Base-by-base conservation (phyloP, 2,113 vertebrate species). In the Nyctibius bracteatus region DNA sequence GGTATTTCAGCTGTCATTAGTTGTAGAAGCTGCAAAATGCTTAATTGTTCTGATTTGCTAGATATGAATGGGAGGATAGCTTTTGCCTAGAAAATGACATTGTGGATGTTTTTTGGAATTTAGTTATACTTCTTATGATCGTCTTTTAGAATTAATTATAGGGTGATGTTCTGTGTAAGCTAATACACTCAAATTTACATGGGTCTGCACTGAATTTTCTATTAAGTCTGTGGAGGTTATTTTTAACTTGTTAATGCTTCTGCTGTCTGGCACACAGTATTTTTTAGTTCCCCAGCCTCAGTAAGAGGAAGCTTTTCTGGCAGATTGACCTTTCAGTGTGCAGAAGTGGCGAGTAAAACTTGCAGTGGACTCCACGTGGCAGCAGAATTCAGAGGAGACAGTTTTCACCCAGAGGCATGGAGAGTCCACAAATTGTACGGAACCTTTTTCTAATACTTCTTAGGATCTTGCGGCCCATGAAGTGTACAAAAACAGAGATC, bases 1-100 rank as follows among this genome's bases (percentile, higher is more conserved):
- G 93, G 81, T 90, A 67, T 95, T 96, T 96, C 81, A 79, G 86
- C 91, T 97, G 93, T 94, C 63, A 52, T 94, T 96, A 77, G 63
- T 94, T 12, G 27, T 47, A 79, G 85, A 89, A 88, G 82, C 88
- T 88, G 68, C 81, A 43, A 92, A 79, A 94, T 37, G 18, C 49
- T 77, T 67, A 63, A 54, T 89, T 91, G 58, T 89, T 95, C 72
- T 81, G 81, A 73, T 92, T 59, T 95, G 66, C 31, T 67, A 70
- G 79, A 92, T 74, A 46, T 74, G 33, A 86, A 87, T 79, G 54
- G 88, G 51, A 95, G 55, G 13, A 52, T 37, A 43, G 35, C 58
- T 96, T 92, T 84, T 88, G 54, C 51, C 89, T 37, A 57, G 82
- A 90, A 82, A 9, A 96, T 92, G 47, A 84, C 65, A 30, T 24